Evolutionary conservation across 2,797 vertebrate species (phyloP).

Genomic region (Pseudocheirus occidentalis): DNA sequence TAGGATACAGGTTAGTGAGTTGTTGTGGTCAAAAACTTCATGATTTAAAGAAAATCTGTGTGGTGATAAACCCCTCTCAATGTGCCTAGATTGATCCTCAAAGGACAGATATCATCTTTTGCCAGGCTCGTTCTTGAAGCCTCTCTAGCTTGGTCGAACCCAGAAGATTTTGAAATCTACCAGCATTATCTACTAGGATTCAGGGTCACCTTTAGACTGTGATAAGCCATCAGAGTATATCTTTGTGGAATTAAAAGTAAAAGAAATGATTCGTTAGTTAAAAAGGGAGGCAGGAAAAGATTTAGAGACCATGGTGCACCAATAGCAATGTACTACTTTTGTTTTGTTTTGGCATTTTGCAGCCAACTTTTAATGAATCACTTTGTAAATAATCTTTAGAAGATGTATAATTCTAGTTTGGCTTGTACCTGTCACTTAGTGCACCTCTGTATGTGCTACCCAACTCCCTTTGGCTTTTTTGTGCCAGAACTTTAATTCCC

Average conservation of each 20-base stretch:
- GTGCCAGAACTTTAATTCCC: neutral
- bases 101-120: neutral
- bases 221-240: neutral
- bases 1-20: neutral
- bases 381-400: neutral
- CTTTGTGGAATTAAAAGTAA: neutral
- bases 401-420: neutral
- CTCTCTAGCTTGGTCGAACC: neutral
- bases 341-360: neutral
- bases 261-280: neutral
- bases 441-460: neutral
- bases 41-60: neutral
- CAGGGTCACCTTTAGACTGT: neutral
- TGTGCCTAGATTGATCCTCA: neutral
- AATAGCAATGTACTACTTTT: conserved; percentile 23
- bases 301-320: neutral
- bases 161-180: neutral
- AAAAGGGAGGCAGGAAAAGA: neutral
- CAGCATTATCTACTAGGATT: neutral
- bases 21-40: neutral
- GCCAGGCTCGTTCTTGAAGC: neutral
- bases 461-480: neutral
- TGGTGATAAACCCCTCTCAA: neutral
- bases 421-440: neutral
- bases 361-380: neutral